Evolutionary conservation across 2,888 invertebrate species (phyloP).

Genomic region (Cryptocheilus praepositus): DNA sequence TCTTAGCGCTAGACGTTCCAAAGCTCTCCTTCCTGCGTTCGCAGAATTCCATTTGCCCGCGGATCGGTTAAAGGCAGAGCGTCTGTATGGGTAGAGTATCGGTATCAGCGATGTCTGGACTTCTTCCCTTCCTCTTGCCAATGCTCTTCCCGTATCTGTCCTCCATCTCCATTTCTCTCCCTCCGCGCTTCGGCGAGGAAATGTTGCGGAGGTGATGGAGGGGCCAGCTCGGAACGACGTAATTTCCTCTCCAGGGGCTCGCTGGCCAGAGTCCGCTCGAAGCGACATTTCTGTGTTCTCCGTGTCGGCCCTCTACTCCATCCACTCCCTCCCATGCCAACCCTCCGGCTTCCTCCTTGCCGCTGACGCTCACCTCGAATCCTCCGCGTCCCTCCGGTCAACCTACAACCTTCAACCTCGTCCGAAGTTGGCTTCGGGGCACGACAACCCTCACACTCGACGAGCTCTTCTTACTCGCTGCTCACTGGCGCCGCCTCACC

Average conservation of each 20-base stretch:
- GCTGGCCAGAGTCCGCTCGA: conserved; percentile 40
- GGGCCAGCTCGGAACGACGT: conserved; percentile 62
- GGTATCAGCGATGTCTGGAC: no score
- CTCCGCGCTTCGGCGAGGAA: conserved; percentile 21
- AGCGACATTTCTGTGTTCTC: conserved; percentile 57
- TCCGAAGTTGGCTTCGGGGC: conserved; percentile 36
- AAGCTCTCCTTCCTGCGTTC: no score
- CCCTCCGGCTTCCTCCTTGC: conserved; percentile 51
- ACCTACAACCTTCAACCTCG: conserved; percentile 58
- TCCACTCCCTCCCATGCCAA: conserved; percentile 26
- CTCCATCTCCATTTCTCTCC: no score
- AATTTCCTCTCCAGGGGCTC: conserved; percentile 66
- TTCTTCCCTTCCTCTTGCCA: neutral
- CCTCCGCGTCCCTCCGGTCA: no score
- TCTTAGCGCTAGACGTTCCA: no score
- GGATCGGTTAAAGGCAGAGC: no score
- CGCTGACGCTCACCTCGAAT: conserved; percentile 37
- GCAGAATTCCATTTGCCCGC: no score
- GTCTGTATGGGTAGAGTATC: no score
- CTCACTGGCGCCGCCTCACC: conserved; percentile 58
- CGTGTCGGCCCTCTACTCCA: conserved; percentile 40
- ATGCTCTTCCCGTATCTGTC: no score
- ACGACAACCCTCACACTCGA: conserved; percentile 51
- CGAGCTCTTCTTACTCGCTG: conserved; percentile 30
- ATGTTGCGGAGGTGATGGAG: conserved; percentile 37